Base-by-base conservation (phyloP, 2,113 vertebrate species). In the Tragelaphus imberbis region DNA sequence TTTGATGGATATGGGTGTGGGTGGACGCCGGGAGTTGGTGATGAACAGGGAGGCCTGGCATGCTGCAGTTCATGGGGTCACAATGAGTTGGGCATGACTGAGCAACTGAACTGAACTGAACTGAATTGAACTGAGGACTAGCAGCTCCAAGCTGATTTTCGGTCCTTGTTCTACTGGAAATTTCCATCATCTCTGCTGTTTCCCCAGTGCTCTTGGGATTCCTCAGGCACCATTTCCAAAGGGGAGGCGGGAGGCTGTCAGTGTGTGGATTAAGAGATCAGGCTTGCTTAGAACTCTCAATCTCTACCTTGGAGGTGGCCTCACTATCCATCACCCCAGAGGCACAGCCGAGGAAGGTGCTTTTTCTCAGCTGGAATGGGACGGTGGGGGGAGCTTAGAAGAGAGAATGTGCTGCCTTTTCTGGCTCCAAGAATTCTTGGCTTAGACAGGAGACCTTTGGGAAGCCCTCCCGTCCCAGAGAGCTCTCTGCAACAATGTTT, bases 341-440 rank as follows among this genome's bases (percentile, higher is more conserved):
- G 28, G 92, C 53, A 4, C 23, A 17, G 7, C 88, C 1, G 0
- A 3, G 82, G 80, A 28, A 55, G 10, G 9, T 53, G 15, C 19
- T 19, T 47, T n/a, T 25, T 85, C 61, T 79, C 33, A 28, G 90
- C 33, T 68, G 40, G 77, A 10, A 30, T 2, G 19, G 36, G 7
- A n/a, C 0, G 15, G 36, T 2, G 2, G 2, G 2, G 68, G n/a
- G 68, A 13, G 0, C 25, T 49, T 28, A 81, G 80, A 79, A 55
- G 36, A 75, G 28, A 80, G n/a, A 16, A 27, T 17, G 33, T 58
- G 68, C 28, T 49, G 28, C 36, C 44, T 27, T 90, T 55, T 63
- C 51, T 51, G 40, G 33, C 61, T 90, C 87, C 16, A 59, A 53
- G 44, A 47, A 30, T 58, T 94, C 28, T 95, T 51, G 65, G 81